Conservation (phyloP, 2,888 invertebrate genomes). For the Plagodis pulveraria region DNA sequence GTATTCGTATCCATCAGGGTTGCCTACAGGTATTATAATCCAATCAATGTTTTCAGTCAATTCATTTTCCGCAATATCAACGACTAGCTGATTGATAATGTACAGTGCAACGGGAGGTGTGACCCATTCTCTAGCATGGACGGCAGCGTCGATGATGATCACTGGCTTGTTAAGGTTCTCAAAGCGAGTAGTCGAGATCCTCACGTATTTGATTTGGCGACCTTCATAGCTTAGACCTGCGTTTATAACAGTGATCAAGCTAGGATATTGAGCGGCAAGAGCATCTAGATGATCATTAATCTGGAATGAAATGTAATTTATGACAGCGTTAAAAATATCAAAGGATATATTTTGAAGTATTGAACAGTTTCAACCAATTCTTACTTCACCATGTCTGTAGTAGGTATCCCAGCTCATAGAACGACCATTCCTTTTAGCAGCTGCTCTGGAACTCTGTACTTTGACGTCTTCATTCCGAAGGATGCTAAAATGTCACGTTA, state of each 20-base stretch:
- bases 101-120: constrained; percentile 88
- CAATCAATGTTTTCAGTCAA: constrained; percentile 87
- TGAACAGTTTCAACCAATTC: no score
- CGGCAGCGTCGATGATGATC: constrained; percentile 86
- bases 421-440: constrained; percentile 51
- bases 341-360: no score
- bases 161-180: constrained; percentile 80
- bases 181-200: constrained; percentile 82
- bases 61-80: constrained; percentile 73
- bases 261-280: constrained; percentile 70
- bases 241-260: constrained; percentile 78
- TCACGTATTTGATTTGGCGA: constrained; percentile 85
- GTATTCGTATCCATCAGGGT: constrained; percentile 91
- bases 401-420: constrained; percentile 69
- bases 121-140: constrained; percentile 90
- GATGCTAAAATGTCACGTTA: constrained; percentile 49
- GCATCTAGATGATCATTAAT: constrained; percentile 78
- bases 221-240: constrained; percentile 86
- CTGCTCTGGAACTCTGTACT: constrained; percentile 45
- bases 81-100: constrained; percentile 87
- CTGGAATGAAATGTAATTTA: constrained; percentile 51
- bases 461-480: constrained; percentile 65
- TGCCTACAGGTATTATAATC: constrained; percentile 87
- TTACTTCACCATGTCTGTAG: constrained; percentile 65
- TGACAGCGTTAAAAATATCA: no score